Base-by-base conservation (phyloP, 2,888 invertebrate species). In the Nycteola revayana region DNA sequence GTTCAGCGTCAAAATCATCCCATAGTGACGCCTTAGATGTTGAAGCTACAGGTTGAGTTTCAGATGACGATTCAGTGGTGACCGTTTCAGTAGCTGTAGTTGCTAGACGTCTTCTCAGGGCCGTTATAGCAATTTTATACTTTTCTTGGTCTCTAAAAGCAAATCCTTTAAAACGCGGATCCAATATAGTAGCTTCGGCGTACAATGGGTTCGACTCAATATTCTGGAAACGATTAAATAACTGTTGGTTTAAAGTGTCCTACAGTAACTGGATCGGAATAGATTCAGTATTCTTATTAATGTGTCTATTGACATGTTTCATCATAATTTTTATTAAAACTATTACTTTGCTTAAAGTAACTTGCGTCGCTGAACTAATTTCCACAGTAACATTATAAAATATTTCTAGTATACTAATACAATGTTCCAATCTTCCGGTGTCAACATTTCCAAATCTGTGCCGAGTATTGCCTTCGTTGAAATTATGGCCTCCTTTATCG, bases 111-210 rank as follows among this genome's bases (percentile, higher is more conserved):
- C 8, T 7, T 7, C 8, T 3, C 8, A 26, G 26, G 4, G 26
- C n/a, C 11, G n/a, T 7, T 14, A 26, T n/a, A 26, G n/a, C n/a
- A 8, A 8, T 14, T 14, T 26, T 11, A 7, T 26, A 26, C 7
- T 26, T 26, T 9, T 11, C 7, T 14, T 26, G 11, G 14, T 26
- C 10, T 21, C n/a, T 22, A 35, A 40, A 32, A 10, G 27, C 31
- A 7, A 30, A 10, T 32, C 27, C 24, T 35, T 35, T 25, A n/a
- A 28, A 31, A 8, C 31, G 32, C 7, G 40, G 34, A 10, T 40
- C 35, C 8, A 40, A 25, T 14, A 40, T 25, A 14, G 35, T 40
- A 28, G 32, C 27, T 31, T 40, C 35, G 9, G 31, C 24, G 11
- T 31, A 35, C 25, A 40, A 31, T 11, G 9, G 9, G 21, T 29